Evolutionary conservation across 2,113 vertebrate species (phyloP), one percentile per base, ranked within the genome.

Genomic region (Tyto alba): DNA sequence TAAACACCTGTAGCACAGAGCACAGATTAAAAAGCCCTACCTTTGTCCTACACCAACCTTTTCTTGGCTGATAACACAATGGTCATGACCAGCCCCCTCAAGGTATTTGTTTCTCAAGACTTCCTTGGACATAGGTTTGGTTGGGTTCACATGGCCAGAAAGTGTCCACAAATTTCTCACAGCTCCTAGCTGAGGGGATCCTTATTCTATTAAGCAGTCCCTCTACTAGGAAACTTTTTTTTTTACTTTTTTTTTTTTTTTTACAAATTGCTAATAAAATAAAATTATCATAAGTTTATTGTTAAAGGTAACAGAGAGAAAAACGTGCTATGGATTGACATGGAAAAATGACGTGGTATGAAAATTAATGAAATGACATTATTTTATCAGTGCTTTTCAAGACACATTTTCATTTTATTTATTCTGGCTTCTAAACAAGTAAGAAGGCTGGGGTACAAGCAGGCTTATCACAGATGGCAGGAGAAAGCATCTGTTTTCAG

Each of bases 401-500:
- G 41, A 91, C 50, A 77, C 2, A 13, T 67, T 92, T 95, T 90
- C 93, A 27, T 38, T 97, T 94, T 94, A 95, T 97, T 98, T 97
- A 88, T 97, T 90, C 96, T 91, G 66, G 55, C 88, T 95, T 90
- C 69, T 82, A 95, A 52, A 41, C 66, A 96, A 85, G 85, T 82
- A 92, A 76, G 59, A 92, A 88, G 47, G 21, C 64, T 93, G 7
- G 12, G 55, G 32, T 88, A 93, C 80, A 95, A 85, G 82, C 32
- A 96, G 36, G 72, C 68, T 43, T 76, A 90, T 69, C 83, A 92
- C 81, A 89, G 86, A 93, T 68, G 90, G 89, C 45, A 90, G 52
- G 23, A 90, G 60, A 64, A 94, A 94, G 67, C 90, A 93, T 97
- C 87, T 97, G 95, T 87, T 95, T 97, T 92, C 93, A 90, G 80